Conservation (phyloP, 2,113 vertebrate genomes). For the Rhabdornis inornatus region DNA sequence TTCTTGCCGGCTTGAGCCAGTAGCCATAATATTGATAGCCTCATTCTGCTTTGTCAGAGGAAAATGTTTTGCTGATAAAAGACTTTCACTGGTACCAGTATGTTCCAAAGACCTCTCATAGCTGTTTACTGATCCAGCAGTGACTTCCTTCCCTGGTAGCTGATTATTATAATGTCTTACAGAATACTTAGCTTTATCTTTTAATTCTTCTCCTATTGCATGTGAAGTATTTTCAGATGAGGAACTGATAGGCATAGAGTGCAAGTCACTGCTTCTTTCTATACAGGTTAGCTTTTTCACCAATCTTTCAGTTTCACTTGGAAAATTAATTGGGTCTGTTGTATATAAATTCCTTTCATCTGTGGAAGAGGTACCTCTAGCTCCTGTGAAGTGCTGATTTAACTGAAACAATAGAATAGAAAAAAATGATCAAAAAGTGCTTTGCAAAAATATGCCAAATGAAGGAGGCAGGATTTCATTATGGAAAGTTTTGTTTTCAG, state of each 20-base stretch:
- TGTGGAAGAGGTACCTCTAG: slow-evolving; percentile 62
- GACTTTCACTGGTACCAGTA: background rate
- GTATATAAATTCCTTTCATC: slow-evolving; percentile 64
- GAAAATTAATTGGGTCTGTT: slow-evolving; percentile 66
- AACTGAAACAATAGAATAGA: slow-evolving; percentile 73
- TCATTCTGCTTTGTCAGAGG: slow-evolving; percentile 28
- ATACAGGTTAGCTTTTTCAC: slow-evolving; percentile 37
- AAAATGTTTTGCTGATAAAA: background rate
- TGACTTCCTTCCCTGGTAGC: slow-evolving; percentile 2
- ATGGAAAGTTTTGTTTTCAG: slow-evolving; percentile 46
- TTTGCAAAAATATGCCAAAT: slow-evolving; percentile 36
- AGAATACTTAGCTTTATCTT: slow-evolving; percentile 23
- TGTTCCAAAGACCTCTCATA: background rate
- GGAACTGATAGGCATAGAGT: slow-evolving; percentile 40
- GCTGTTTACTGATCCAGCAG: slow-evolving; percentile 26
- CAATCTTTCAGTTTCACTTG: slow-evolving; percentile 56
- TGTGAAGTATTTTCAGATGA: slow-evolving; percentile 50
- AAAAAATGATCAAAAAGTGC: slow-evolving; percentile 54
- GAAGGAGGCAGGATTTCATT: slow-evolving; percentile 29
- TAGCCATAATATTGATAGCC: background rate
- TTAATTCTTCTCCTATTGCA: slow-evolving; percentile 39
- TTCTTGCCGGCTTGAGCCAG: background rate
- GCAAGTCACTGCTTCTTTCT: slow-evolving; percentile 37
- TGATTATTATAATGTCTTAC: slow-evolving; percentile 18
- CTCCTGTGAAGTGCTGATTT: slow-evolving; percentile 69